A percentile compares a stretch with the other conserved stretches of the same genome.
phyloP scores from a whole-genome alignment of 2,113 vertebrate species.

The Heterotis niloticus region DNA sequence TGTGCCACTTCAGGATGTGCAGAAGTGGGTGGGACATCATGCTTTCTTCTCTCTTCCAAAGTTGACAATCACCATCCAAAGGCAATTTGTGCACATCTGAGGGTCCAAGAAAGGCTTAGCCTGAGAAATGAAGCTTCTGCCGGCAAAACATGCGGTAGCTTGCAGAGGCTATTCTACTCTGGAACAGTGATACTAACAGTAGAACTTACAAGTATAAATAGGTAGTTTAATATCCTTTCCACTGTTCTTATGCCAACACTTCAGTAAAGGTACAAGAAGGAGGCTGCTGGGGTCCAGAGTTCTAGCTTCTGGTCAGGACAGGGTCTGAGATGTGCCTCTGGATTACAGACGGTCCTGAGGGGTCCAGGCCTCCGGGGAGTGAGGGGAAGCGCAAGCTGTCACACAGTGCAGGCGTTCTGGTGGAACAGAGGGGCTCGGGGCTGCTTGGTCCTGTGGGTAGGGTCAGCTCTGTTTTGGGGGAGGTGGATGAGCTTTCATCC shows the following conservation, averaged over 20 bases:
- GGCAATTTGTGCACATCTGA: not conserved
- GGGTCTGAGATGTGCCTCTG: slow-evolving; percentile 85
- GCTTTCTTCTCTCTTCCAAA: not conserved
- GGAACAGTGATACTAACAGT: too few species aligned
- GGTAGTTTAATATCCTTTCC: too few species aligned
- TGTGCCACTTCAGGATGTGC: too few species aligned
- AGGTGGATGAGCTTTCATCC: slow-evolving; percentile 60
- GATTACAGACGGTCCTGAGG: slow-evolving; percentile 67
- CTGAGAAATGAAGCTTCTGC: not conserved
- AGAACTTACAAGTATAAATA: not conserved
- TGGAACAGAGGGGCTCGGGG: slow-evolving; percentile 39
- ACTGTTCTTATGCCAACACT: not conserved
- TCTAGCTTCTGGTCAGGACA: slow-evolving; percentile 76
- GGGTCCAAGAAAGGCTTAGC: not conserved
- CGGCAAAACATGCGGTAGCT: too few species aligned
- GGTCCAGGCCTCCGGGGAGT: slow-evolving; percentile 81
- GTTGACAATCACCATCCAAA: too few species aligned
- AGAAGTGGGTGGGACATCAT: not conserved
- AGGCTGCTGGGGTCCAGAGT: not conserved
- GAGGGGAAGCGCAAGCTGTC: slow-evolving; percentile 75
- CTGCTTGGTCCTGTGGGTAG: slow-evolving; percentile 28
- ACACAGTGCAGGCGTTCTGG: slow-evolving; percentile 56
- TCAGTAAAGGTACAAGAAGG: not conserved
- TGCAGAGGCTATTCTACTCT: too few species aligned
- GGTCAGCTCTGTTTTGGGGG: slow-evolving; percentile 58